Evolutionary conservation across 2,888 invertebrate species (phyloP).

Genomic region (Panopea generosa): DNA sequence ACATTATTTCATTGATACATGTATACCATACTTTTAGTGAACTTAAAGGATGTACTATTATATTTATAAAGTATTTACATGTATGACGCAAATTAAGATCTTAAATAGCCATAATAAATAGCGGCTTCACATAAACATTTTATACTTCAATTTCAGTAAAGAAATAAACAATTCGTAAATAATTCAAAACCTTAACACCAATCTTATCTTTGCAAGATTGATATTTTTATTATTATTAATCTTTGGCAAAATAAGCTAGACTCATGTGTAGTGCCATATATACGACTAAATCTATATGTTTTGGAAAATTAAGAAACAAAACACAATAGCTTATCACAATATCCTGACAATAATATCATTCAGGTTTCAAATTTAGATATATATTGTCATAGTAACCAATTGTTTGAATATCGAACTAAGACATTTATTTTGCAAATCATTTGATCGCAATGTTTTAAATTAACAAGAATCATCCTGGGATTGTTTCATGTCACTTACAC

Average conservation of each 20-base stretch:
- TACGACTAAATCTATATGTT: slow-evolving; percentile 1
- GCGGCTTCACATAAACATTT: slow-evolving; percentile 2
- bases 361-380: slow-evolving; percentile 2
- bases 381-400: slow-evolving; percentile 1
- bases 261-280: slow-evolving; percentile 1
- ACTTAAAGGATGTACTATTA: slow-evolving; percentile 2
- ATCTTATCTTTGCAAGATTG: slow-evolving; percentile 1
- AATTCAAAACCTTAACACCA: slow-evolving; percentile 2
- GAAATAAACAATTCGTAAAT: slow-evolving; percentile 3
- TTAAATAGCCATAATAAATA: slow-evolving; percentile 2
- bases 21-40: slow-evolving; percentile 1
- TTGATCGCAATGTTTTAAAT: slow-evolving; percentile 3
- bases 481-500: slow-evolving; percentile 1
- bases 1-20: slow-evolving; percentile 3
- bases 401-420: slow-evolving; percentile 1
- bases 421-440: slow-evolving; percentile 1
- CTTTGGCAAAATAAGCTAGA: slow-evolving; percentile 3
- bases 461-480: slow-evolving; percentile 3
- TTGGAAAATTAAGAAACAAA: slow-evolving; percentile 1
- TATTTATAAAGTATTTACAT: slow-evolving; percentile 3
- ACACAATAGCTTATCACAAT: slow-evolving; percentile 3
- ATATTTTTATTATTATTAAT: slow-evolving; percentile 3
- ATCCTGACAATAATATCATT: slow-evolving; percentile 3
- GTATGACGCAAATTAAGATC: slow-evolving; percentile 3
- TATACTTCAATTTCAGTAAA: slow-evolving; percentile 1